Base-by-base conservation (phyloP, 2,888 invertebrate genomes). In the Hanleya hanleyi region DNA sequence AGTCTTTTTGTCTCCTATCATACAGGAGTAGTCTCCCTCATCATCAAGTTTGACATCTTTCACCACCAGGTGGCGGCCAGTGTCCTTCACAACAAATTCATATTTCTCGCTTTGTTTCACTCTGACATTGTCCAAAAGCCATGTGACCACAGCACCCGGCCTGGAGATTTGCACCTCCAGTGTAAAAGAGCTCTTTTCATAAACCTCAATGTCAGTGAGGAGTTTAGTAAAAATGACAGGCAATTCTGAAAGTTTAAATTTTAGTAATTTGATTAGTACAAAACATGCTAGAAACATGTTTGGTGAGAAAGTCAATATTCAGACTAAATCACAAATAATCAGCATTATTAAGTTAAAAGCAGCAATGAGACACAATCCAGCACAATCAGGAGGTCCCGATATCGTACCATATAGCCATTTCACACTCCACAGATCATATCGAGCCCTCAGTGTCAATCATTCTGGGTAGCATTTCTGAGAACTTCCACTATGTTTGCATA, bases 161-260 rank as follows among this genome's bases (percentile, higher is more conserved):
- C 94, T 94, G 0, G 97, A 96, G 69, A 97, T 92, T 92, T 96
- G 94, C 9, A 97, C 96, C 12, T 82, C 84, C 71, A 91, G 79
- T 37, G 82, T 83, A 70, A 84, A 85, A 47, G 73, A 76, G 62
- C 80, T 75, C 37, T 75, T 78, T 37, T 64, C 64, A 35, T 36
- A n/a, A 15, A 36, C 64, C 22, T 64, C n/a, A 18, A 37, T 74
- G 64, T 75, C 76, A 67, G 76, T 74, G 35, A 80, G 74, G 33
- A 77, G 77, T 37, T 74, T 69, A 29, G 78, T 65, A 47, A 80
- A 79, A 49, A 73, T 68, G 41, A 76, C 68, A 50, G 70, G 77
- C 9, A 65, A 12, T 67, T 68, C 68, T 67, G 47, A n/a, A 66
- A 66, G 6, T 9, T 18, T n/a, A 26, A 26, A 9, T 9, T n/a